Evolutionary conservation across 2,113 vertebrate genomes (phyloP).

Genomic region (Nestor notabilis): DNA sequence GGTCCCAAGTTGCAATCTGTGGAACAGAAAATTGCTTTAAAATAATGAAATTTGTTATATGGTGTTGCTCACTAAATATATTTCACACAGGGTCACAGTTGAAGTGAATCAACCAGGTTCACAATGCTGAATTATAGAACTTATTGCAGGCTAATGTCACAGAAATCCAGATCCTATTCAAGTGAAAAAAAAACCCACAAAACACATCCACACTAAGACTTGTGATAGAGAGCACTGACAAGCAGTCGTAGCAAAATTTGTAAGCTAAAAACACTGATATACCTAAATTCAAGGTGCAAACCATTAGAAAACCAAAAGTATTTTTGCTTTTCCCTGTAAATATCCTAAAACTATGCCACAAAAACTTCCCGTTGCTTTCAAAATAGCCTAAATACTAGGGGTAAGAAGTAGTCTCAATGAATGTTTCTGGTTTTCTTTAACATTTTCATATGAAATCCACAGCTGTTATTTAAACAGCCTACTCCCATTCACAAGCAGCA

Average conservation of each 20-base stretch:
- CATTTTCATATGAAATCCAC: not conserved
- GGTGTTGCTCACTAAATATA: not conserved
- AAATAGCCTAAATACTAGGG: not conserved
- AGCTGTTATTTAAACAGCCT: not conserved
- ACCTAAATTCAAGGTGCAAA: not conserved
- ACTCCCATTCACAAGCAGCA: not conserved
- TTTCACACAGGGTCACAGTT: not conserved
- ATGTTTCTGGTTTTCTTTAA: not conserved
- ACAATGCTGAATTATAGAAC: not conserved
- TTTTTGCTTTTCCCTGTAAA: not conserved
- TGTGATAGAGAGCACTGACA: not conserved
- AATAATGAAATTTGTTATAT: not conserved
- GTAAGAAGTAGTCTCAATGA: not conserved
- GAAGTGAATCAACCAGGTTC: not conserved
- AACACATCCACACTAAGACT: not conserved
- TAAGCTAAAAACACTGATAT: not conserved
- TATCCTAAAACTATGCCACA: not conserved
- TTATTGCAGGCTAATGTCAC: not conserved
- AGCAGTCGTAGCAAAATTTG: not conserved
- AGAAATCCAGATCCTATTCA: not conserved
- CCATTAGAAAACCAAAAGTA: not conserved
- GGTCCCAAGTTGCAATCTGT: not conserved
- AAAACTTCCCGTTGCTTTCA: not conserved
- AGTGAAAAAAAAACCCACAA: not conserved
- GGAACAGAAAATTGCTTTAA: not conserved